phyloP scores from a whole-genome alignment of 2,888 invertebrate genomes.

The Camptogramma bilineatum region DNA sequence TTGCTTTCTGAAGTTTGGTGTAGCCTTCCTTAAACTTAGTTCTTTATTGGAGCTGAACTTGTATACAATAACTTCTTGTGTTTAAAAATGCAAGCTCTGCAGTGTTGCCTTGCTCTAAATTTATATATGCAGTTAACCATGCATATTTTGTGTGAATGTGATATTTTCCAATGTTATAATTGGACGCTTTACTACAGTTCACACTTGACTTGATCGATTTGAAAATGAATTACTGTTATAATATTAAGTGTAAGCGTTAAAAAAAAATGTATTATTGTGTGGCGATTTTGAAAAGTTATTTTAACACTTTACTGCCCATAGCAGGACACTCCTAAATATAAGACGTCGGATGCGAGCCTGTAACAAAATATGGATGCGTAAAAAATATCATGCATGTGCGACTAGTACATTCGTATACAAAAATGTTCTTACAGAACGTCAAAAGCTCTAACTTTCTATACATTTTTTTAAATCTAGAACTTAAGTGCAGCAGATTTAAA shows the following conservation, averaged over 20 bases:
- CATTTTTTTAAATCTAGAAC: neutral
- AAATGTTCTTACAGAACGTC: neutral
- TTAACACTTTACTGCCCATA: neutral
- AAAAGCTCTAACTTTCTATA: neutral
- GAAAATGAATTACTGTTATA: too few relatives aligned
- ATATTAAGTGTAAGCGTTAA: neutral
- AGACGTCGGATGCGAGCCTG: slow-evolving; percentile 12
- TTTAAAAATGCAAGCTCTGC: slow-evolving; percentile 20
- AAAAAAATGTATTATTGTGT: neutral
- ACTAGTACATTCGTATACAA: slow-evolving; percentile 14
- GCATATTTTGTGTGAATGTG: slow-evolving; percentile 9
- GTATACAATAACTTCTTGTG: slow-evolving; percentile 24
- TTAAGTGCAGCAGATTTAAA: too few relatives aligned
- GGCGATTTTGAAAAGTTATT: neutral
- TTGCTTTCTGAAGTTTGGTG: neutral
- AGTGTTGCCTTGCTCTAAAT: slow-evolving; percentile 10
- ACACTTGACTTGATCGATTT: neutral
- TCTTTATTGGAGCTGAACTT: slow-evolving; percentile 16
- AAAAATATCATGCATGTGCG: slow-evolving; percentile 7
- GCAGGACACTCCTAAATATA: neutral
- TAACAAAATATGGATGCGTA: slow-evolving; percentile 27
- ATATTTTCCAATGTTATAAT: slow-evolving; percentile 24
- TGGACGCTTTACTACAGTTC: slow-evolving; percentile 14
- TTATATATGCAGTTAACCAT: slow-evolving; percentile 23
- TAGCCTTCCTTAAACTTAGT: slow-evolving; percentile 10